Conservation (phyloP, 1,140 invertebrate species). For the Hyphantria cunea region DNA sequence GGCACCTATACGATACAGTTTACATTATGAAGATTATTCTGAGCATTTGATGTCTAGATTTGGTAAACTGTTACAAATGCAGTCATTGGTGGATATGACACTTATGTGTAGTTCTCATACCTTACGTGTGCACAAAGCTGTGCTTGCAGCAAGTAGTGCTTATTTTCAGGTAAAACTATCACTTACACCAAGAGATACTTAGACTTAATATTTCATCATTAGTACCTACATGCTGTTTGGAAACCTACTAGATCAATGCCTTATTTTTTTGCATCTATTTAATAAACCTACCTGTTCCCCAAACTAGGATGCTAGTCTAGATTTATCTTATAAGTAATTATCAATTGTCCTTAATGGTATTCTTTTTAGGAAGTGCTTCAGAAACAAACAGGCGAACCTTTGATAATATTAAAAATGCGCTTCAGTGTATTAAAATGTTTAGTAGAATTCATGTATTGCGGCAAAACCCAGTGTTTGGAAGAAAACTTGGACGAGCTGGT, state of each 20-base stretch:
- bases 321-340: too few relatives aligned
- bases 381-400: constrained; percentile 69
- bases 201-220: too few relatives aligned
- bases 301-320: too few relatives aligned
- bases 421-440: constrained; percentile 72
- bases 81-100: constrained; percentile 84
- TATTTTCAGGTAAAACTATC: constrained; percentile 82
- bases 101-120: constrained; percentile 84
- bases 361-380: constrained; percentile 65
- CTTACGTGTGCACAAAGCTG: constrained; percentile 84
- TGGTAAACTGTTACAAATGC: constrained; percentile 83
- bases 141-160: constrained; percentile 84
- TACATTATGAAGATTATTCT: constrained; percentile 83
- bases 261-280: not conserved
- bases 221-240: not conserved
- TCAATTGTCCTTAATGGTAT: too few relatives aligned
- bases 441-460: constrained; percentile 77
- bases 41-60: constrained; percentile 82
- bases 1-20: constrained; percentile 75
- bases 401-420: constrained; percentile 75
- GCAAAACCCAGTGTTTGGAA: constrained; percentile 74
- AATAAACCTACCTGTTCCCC: too few relatives aligned
- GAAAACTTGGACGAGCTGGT: constrained; percentile 75
- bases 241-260: not conserved
- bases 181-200: too few relatives aligned